These are phyloP conservation scores for Panthera uncia DNA, from an alignment of 2,113 vertebrate species.

Conservation along the genomic window DNA sequence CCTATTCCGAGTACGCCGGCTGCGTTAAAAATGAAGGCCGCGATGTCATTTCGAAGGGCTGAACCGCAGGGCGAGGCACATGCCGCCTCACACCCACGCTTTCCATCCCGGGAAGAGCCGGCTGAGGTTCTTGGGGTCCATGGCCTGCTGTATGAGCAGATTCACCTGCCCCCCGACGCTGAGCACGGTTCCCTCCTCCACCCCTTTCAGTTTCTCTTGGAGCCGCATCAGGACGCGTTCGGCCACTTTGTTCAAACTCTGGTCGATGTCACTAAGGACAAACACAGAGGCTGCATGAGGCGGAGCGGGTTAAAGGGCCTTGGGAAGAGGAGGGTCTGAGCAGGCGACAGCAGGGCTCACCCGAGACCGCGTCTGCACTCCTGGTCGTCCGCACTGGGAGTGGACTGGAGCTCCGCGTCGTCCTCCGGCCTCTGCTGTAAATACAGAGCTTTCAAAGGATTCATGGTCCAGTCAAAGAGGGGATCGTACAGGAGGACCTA, in stretches of 20 bases:
- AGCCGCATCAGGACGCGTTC: conserved; percentile 97
- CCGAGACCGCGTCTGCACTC: conserved; percentile 89
- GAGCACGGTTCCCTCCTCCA: conserved; percentile 96
- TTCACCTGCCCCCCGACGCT: conserved; percentile 97
- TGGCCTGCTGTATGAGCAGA: conserved; percentile 97
- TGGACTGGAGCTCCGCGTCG: conserved; percentile 92
- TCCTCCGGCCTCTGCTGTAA: conserved; percentile 95
- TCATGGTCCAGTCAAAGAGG: conserved; percentile 99
- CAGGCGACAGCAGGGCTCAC: conserved; percentile 72
- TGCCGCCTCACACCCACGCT: conserved; percentile 91
- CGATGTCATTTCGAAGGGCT: background rate
- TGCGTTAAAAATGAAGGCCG: background rate
- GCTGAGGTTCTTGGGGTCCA: conserved; percentile 98
- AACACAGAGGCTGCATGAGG: conserved; percentile 20
- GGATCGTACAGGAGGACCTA: conserved; percentile 98
- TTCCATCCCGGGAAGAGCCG: conserved; percentile 95
- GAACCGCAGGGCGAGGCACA: background rate
- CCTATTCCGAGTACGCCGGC: background rate
- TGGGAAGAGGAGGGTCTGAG: background rate
- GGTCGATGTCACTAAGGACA: conserved; percentile 85
- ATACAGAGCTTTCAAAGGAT: conserved; percentile 96
- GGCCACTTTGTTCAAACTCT: conserved; percentile 98
- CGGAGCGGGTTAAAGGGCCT: background rate
- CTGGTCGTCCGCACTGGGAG: conserved; percentile 85
- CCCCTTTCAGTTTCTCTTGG: conserved; percentile 98